These are phyloP conservation scores for Amblyopsis hoosieri DNA, from an alignment of 2,797 vertebrate species.

Conservation along the genomic window DNA sequence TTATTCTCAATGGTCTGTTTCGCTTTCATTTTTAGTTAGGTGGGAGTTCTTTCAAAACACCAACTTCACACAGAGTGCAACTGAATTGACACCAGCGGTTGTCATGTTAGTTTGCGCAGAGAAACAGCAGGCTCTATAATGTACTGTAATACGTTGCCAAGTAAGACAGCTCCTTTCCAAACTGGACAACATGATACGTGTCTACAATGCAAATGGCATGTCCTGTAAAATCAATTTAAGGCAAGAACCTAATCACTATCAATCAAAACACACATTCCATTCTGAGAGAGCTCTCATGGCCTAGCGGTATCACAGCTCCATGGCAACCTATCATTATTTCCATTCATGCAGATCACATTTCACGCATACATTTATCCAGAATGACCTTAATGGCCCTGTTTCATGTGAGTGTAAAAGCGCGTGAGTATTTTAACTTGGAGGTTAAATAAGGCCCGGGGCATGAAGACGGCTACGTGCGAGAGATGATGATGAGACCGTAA, in stretches of 20 bases:
- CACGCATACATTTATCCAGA: slow-evolving; percentile 70
- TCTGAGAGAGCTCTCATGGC: slow-evolving; percentile 28
- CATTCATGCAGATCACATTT: slow-evolving; percentile 64
- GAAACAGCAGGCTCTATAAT: slow-evolving; percentile 1
- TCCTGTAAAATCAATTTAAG: slow-evolving; percentile 67
- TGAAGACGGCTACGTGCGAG: slow-evolving; percentile 41
- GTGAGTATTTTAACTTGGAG: slow-evolving; percentile 61
- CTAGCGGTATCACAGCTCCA: slow-evolving; percentile 30
- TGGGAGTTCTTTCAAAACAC: slow-evolving; percentile 79
- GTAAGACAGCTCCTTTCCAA: slow-evolving; percentile 24
- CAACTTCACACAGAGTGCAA: slow-evolving; percentile 75
- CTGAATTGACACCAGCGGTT: slow-evolving; percentile 27
- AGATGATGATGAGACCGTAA: slow-evolving; percentile 49
- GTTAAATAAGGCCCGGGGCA: slow-evolving; percentile 68
- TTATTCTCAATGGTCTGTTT: slow-evolving; percentile 37
- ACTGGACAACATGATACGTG: slow-evolving; percentile 38
- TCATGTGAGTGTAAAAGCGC: slow-evolving; percentile 58
- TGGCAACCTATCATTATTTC: slow-evolving; percentile 26
- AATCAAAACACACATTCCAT: slow-evolving; percentile 54
- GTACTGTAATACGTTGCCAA: slow-evolving; percentile 14
- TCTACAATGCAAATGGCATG: slow-evolving; percentile 60
- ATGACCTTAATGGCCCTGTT: slow-evolving; percentile 68
- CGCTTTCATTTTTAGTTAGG: slow-evolving; percentile 56
- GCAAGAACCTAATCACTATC: slow-evolving; percentile 65
- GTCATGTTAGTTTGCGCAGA: too few species aligned